These are phyloP conservation scores for Pampusana beccarii DNA, from an alignment of 2,113 vertebrate genomes.

Conservation along the genomic window DNA sequence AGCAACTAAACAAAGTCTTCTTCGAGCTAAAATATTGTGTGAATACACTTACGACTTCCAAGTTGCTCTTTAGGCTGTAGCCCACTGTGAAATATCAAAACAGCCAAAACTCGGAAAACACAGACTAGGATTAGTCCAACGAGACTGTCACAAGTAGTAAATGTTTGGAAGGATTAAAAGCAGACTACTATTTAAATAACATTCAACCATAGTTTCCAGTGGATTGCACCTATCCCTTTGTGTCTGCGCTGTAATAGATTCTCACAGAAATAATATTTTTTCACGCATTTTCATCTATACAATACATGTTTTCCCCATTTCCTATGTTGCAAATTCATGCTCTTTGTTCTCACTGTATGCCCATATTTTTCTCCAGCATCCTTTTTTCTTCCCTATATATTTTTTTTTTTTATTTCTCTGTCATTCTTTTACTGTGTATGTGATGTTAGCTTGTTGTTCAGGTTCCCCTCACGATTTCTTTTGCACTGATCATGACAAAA, in stretches of 20 bases:
- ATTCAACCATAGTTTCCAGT: neutral
- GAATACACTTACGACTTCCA: neutral
- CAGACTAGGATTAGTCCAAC: neutral
- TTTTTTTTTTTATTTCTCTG: neutral
- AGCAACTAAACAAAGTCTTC: neutral
- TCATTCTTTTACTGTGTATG: neutral
- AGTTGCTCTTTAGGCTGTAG: neutral
- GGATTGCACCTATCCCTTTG: neutral
- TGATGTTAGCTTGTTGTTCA: neutral
- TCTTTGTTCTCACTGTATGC: neutral
- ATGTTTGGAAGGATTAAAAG: neutral
- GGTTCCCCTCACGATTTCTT: neutral
- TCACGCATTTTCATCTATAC: neutral
- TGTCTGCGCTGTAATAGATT: neutral
- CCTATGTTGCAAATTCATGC: neutral
- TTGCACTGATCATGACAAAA: neutral
- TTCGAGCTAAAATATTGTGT: neutral
- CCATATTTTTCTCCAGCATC: neutral
- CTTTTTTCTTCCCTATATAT: neutral
- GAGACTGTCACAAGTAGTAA: neutral
- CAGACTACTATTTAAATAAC: neutral
- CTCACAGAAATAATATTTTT: neutral
- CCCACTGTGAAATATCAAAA: neutral
- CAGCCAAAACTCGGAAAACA: neutral
- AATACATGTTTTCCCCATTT: neutral